These are phyloP conservation scores for Colletes gigas DNA, from an alignment of 1,140 invertebrate genomes.

Conservation along the genomic window DNA sequence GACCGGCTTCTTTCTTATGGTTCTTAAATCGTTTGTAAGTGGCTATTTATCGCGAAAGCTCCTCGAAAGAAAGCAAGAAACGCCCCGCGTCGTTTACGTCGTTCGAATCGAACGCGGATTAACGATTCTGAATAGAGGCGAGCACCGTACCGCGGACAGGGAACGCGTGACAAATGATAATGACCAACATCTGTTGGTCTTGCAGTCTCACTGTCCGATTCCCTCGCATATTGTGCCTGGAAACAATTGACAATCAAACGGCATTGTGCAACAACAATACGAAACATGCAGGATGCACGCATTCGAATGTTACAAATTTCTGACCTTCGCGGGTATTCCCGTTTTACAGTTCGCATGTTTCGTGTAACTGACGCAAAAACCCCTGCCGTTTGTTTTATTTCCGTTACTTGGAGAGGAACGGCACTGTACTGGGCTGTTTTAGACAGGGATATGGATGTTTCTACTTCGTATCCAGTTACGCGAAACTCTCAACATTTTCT, in stretches of 20 bases:
- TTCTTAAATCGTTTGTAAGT: conserved; percentile 44
- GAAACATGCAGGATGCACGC: too few species aligned
- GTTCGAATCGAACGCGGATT: conserved; percentile 10
- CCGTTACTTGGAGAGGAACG: background rate
- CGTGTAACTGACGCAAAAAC: background rate
- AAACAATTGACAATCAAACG: conserved; percentile 9
- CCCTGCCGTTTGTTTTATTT: conserved; percentile 17
- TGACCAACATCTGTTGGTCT: background rate
- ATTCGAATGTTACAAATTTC: too few species aligned
- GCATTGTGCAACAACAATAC: background rate
- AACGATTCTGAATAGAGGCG: conserved; percentile 13
- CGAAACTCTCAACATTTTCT: background rate
- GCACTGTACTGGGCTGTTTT: background rate
- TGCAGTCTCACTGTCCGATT: background rate
- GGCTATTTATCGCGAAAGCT: conserved; percentile 40
- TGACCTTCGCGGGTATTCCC: too few species aligned
- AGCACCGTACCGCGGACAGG: background rate
- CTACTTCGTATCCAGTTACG: conserved; percentile 7
- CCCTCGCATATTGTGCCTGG: background rate
- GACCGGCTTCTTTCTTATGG: background rate
- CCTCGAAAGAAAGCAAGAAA: conserved; percentile 24
- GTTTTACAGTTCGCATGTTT: too few species aligned
- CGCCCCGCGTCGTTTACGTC: background rate
- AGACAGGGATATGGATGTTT: conserved; percentile 31
- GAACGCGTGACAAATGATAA: conserved; percentile 18